Evolutionary conservation across 2,888 invertebrate species (phyloP).

Genomic region (Parascotia fuliginaria): DNA sequence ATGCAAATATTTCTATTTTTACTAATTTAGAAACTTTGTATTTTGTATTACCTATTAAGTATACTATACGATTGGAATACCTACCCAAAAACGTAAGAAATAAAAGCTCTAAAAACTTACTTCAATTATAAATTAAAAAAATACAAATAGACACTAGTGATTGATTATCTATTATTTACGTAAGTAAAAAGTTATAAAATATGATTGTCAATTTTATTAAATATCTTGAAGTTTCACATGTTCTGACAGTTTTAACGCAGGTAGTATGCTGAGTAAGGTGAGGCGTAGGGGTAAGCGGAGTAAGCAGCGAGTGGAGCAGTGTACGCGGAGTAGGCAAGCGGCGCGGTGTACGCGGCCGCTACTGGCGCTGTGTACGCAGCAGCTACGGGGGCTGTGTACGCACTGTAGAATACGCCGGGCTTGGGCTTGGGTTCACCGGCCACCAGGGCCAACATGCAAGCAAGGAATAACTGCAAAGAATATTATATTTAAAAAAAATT

Average conservation of each 20-base stretch:
- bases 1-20: too few relatives aligned
- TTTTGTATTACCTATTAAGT: too few relatives aligned
- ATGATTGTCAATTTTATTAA: background rate
- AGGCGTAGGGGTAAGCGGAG: conserved; percentile 56
- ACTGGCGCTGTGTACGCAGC: conserved; percentile 61
- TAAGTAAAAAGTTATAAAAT: too few relatives aligned
- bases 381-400: conserved; percentile 58
- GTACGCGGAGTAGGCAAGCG: conserved; percentile 65
- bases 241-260: conserved; percentile 20
- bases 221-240: background rate
- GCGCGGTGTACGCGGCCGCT: conserved; percentile 74
- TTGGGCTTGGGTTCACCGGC: conserved; percentile 46
- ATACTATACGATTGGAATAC: too few relatives aligned
- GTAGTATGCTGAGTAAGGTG: conserved; percentile 56
- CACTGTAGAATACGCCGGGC: conserved; percentile 52
- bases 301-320: conserved; percentile 55
- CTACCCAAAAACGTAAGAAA: too few relatives aligned
- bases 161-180: too few relatives aligned
- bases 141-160: too few relatives aligned
- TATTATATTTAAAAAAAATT: too few relatives aligned
- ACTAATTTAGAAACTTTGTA: too few relatives aligned
- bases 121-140: too few relatives aligned
- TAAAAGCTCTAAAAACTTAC: too few relatives aligned
- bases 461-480: conserved; percentile 63
- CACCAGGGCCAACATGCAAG: conserved; percentile 62